Percentiles rank a stretch among this genome's conserved stretches.
Conservation (phyloP, 2,888 invertebrate species). For the Netelia melanura region DNA sequence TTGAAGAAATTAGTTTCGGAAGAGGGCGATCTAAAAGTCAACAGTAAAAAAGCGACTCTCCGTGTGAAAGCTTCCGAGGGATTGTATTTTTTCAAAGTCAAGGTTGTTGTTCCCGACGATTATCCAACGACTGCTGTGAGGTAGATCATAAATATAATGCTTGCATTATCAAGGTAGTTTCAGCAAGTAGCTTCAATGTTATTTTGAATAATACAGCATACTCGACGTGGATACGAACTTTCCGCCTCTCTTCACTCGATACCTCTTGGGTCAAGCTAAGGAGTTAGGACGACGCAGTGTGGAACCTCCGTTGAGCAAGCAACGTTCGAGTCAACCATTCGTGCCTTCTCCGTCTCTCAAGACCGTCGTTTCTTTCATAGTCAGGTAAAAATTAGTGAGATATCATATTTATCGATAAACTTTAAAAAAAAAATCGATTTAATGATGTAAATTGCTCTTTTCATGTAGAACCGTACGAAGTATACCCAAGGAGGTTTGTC, state of each 20-base stretch:
- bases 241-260: slow-evolving; percentile 87
- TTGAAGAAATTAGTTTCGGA: slow-evolving; percentile 86
- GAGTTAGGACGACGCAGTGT: slow-evolving; percentile 90
- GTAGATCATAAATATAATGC: slow-evolving; percentile 80
- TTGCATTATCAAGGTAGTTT: not conserved
- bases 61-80: slow-evolving; percentile 87
- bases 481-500: slow-evolving; percentile 88
- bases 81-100: slow-evolving; percentile 88
- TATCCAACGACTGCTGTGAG: slow-evolving; percentile 87
- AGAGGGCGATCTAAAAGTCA: slow-evolving; percentile 88
- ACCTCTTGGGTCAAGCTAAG: slow-evolving; percentile 88
- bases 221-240: slow-evolving; percentile 88
- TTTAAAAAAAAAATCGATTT: not conserved
- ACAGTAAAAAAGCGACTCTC: slow-evolving; percentile 88
- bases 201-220: slow-evolving; percentile 83
- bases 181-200: not conserved
- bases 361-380: slow-evolving; percentile 87
- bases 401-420: slow-evolving; percentile 1
- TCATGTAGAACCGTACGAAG: slow-evolving; percentile 86
- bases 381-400: slow-evolving; percentile 75
- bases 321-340: slow-evolving; percentile 86
- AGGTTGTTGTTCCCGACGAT: slow-evolving; percentile 87
- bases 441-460: slow-evolving; percentile 69
- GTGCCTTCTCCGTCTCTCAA: slow-evolving; percentile 88
- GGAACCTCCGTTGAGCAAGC: slow-evolving; percentile 88